A percentile compares a stretch with the other conserved stretches of the same genome.
phyloP scores from a whole-genome alignment of 1,140 invertebrate species.

The Coelopa frigida region DNA sequence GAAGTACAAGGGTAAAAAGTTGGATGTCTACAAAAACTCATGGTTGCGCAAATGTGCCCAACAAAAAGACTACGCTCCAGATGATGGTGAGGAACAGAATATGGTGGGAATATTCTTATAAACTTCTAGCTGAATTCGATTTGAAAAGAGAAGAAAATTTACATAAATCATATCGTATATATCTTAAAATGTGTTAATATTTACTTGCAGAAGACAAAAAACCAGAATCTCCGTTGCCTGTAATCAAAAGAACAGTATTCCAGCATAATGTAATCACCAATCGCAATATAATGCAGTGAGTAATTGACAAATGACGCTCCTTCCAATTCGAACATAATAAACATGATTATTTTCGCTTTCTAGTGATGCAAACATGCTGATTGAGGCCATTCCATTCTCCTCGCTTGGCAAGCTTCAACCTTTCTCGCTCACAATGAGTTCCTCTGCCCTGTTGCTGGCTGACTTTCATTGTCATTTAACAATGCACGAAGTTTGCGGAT shows the following conservation, averaged over 20 bases:
- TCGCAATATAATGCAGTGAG: conserved; percentile 63
- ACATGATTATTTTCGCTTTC: neutral
- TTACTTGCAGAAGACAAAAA: conserved; percentile 48
- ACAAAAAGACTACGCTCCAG: conserved; percentile 48
- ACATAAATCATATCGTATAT: neutral
- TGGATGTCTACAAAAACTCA: conserved; percentile 79
- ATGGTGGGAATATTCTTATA: no score
- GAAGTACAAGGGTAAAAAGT: conserved; percentile 74
- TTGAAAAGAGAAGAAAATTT: no score
- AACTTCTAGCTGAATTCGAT: no score
- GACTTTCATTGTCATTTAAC: conserved; percentile 92
- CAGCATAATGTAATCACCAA: conserved; percentile 63
- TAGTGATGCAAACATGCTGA: conserved; percentile 80
- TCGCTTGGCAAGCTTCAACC: conserved; percentile 84
- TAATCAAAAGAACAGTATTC: conserved; percentile 56
- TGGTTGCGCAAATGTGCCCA: conserved; percentile 64
- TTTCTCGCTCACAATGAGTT: conserved; percentile 80
- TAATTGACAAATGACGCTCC: conserved; percentile 8
- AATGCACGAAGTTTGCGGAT: conserved; percentile 87
- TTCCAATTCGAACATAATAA: no score
- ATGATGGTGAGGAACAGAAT: conserved; percentile 42
- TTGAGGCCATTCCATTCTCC: conserved; percentile 81
- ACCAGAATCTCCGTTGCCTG: conserved; percentile 48
- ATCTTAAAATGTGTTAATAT: neutral
- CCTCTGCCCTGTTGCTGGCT: conserved; percentile 79